A percentile compares a stretch with the other conserved stretches of the same genome.
Conservation (phyloP, 2,797 vertebrate species). For the Mus minutoides region DNA sequence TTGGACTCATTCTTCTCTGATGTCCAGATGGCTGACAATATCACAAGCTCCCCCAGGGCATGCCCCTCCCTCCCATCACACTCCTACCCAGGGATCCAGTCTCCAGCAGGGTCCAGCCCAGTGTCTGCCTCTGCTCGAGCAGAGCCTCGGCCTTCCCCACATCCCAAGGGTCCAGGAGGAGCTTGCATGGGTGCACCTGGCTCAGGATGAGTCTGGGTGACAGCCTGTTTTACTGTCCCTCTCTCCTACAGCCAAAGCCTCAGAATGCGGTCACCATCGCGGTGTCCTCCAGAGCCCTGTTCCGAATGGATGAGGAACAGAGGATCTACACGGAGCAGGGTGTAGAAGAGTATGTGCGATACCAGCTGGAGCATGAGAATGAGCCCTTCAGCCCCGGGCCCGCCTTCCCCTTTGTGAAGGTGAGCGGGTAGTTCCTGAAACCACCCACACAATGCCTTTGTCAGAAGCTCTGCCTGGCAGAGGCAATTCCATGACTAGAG, state of each 20-base stretch:
- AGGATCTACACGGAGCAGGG: slow-evolving; percentile 93
- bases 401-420: slow-evolving; percentile 97
- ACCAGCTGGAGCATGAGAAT: slow-evolving; percentile 96
- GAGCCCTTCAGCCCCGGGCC: slow-evolving; percentile 96
- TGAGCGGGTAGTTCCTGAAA: slow-evolving; percentile 77
- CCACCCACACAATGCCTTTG: background rate
- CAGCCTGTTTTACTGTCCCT: background rate
- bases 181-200: background rate
- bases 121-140: background rate
- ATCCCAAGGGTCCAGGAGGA: background rate
- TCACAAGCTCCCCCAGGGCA: background rate
- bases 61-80: background rate
- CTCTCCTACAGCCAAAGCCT: slow-evolving; percentile 91
- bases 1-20: background rate
- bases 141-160: background rate
- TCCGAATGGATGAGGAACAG: slow-evolving; percentile 96
- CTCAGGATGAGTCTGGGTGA: background rate
- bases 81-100: background rate
- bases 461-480: background rate
- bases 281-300: slow-evolving; percentile 95
- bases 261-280: slow-evolving; percentile 97
- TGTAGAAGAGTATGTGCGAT: slow-evolving; percentile 95
- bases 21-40: background rate
- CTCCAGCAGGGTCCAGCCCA: background rate
- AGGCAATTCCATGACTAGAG: too few relatives aligned